Evolutionary conservation across 1,140 invertebrate species (phyloP).

Genomic region (Heterodera schachtii): DNA sequence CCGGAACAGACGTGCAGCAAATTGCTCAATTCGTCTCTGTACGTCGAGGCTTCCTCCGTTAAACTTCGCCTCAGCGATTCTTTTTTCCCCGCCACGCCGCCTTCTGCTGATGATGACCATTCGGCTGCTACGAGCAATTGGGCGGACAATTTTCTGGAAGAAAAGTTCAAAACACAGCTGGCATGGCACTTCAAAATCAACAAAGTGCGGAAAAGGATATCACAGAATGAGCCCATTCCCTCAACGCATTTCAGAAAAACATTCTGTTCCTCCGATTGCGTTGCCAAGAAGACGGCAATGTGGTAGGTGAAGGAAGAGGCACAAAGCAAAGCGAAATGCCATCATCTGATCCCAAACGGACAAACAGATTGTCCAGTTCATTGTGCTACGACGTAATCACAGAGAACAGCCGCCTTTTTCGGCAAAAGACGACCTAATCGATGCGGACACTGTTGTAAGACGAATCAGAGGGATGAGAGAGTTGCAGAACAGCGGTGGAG

Average conservation of each 20-base stretch:
- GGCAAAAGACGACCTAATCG: conserved; percentile 17
- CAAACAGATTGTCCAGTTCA: conserved; percentile 15
- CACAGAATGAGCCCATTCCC: too few species aligned
- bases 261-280: conserved; percentile 26
- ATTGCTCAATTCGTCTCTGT: conserved; percentile 18
- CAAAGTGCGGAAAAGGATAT: neutral
- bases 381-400: conserved; percentile 16
- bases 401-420: conserved; percentile 23
- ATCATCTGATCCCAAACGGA: neutral
- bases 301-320: neutral
- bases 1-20: conserved; percentile 27
- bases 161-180: conserved; percentile 27
- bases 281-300: conserved; percentile 20
- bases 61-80: conserved; percentile 16
- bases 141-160: conserved; percentile 28
- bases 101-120: neutral
- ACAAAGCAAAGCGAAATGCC: neutral
- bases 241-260: conserved; percentile 15
- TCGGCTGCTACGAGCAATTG: conserved; percentile 9
- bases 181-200: conserved; percentile 20
- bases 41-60: conserved; percentile 19
- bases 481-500: conserved; percentile 15
- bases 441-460: conserved; percentile 15
- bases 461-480: conserved; percentile 23
- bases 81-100: conserved; percentile 19